phyloP scores from a whole-genome alignment of 2,888 invertebrate genomes.

The Acanthopleura granulata region DNA sequence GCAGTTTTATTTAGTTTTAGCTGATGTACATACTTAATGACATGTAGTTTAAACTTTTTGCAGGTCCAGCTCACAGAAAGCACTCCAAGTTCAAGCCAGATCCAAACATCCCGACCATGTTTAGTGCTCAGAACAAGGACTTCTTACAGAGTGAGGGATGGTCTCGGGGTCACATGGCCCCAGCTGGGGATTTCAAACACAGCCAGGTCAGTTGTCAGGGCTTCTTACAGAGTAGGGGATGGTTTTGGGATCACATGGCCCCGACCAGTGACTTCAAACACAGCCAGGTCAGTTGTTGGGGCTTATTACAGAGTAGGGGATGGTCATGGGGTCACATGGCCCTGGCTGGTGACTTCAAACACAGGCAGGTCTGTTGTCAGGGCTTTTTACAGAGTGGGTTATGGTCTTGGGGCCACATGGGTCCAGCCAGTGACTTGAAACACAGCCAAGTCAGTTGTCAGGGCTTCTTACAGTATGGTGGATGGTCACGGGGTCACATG shows the following conservation, averaged over 20 bases:
- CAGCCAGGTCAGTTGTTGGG: slow-evolving; percentile 41
- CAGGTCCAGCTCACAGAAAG: slow-evolving; percentile 56
- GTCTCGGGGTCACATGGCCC: slow-evolving; percentile 68
- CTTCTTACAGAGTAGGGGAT: slow-evolving; percentile 62
- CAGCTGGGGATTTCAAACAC: slow-evolving; percentile 63
- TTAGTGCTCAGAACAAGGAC: slow-evolving; percentile 57
- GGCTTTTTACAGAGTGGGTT: too few species aligned
- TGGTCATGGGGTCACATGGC: slow-evolving; percentile 43
- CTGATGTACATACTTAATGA: too few species aligned
- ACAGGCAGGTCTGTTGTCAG: slow-evolving; percentile 58
- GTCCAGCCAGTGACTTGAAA: slow-evolving; percentile 65
- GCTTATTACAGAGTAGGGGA: too few species aligned
- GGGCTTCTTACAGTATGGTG: too few species aligned
- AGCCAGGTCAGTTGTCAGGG: slow-evolving; percentile 58
- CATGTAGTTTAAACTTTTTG: too few species aligned
- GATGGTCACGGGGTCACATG: too few species aligned
- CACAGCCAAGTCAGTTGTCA: slow-evolving; percentile 56
- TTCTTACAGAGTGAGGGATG: slow-evolving; percentile 63
- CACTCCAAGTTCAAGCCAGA: slow-evolving; percentile 56
- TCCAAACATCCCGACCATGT: slow-evolving; percentile 44
- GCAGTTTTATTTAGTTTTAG: too few species aligned
- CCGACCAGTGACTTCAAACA: slow-evolving; percentile 64
- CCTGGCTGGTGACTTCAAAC: slow-evolving; percentile 64
- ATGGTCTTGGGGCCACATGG: slow-evolving; percentile 68
- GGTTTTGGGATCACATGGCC: slow-evolving; percentile 67